phyloP scores from a whole-genome alignment of 1,140 invertebrate species.

The Rhagoletis zephyria region DNA sequence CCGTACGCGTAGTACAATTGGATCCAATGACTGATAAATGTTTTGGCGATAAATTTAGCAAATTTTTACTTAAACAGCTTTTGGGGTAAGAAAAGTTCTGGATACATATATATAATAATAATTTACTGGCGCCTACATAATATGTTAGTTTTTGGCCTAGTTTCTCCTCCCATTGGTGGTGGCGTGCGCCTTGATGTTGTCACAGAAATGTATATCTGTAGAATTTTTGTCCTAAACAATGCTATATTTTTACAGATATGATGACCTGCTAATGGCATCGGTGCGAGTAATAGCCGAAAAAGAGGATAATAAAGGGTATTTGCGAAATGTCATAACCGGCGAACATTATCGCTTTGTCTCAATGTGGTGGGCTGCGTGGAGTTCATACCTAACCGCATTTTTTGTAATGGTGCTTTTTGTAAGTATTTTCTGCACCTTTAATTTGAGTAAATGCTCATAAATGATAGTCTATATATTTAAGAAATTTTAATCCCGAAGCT shows the following conservation, averaged over 20 bases:
- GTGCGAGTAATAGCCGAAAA: slow-evolving; percentile 95
- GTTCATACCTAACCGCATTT: slow-evolving; percentile 92
- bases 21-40: slow-evolving; percentile 91
- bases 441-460: not conserved
- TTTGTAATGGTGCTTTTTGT: slow-evolving; percentile 99
- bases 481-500: not conserved
- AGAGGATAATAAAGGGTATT: slow-evolving; percentile 95
- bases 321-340: slow-evolving; percentile 97
- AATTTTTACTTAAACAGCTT: slow-evolving; percentile 92
- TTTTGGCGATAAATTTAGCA: slow-evolving; percentile 93
- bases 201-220: too few relatives aligned
- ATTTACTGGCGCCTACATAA: too few relatives aligned
- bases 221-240: not conserved
- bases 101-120: not conserved
- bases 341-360: slow-evolving; percentile 98
- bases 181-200: too few relatives aligned
- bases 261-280: slow-evolving; percentile 96
- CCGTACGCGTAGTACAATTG: slow-evolving; percentile 91
- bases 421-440: slow-evolving; percentile 77
- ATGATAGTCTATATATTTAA: not conserved
- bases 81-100: slow-evolving; percentile 77
- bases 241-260: slow-evolving; percentile 77
- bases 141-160: too few relatives aligned
- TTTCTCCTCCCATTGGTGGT: too few relatives aligned
- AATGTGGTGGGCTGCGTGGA: slow-evolving; percentile 96